Conservation (phyloP, 2,797 vertebrate genomes). For the Prionace glauca region DNA sequence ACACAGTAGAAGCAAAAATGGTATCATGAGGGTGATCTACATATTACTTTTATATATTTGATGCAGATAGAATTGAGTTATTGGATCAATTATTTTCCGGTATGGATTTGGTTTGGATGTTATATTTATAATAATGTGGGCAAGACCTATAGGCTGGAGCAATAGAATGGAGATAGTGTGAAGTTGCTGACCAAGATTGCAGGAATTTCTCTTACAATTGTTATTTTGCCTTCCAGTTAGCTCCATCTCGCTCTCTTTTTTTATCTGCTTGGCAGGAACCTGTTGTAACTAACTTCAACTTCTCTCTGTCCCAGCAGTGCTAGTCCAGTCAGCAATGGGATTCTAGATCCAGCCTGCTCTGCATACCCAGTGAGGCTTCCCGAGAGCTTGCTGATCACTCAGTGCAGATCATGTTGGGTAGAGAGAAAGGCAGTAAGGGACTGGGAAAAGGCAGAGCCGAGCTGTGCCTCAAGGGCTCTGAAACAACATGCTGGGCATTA, state of each 20-base stretch:
- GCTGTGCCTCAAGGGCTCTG: too few relatives aligned
- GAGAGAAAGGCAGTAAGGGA: too few relatives aligned
- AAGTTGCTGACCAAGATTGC: not conserved
- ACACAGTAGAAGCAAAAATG: not conserved
- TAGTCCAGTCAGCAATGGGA: not conserved
- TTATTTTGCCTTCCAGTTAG: not conserved
- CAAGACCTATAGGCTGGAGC: not conserved
- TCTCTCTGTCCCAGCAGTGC: not conserved
- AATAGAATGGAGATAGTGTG: not conserved
- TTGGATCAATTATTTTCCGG: not conserved
- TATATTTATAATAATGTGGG: not conserved
- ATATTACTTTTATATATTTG: not conserved
- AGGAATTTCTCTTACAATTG: not conserved
- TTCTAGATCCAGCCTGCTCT: not conserved
- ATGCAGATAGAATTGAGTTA: not conserved
- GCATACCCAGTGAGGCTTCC: not conserved
- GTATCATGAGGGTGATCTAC: not conserved
- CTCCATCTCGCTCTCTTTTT: not conserved
- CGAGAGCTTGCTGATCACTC: not conserved
- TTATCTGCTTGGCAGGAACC: not conserved
- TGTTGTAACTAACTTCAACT: not conserved
- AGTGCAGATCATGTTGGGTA: too few relatives aligned
- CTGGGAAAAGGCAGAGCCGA: too few relatives aligned
- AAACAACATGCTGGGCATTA: too few relatives aligned
- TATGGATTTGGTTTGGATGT: not conserved